Evolutionary conservation across 2,888 invertebrate species (phyloP).

Genomic region (Drosophila mayaguana): DNA sequence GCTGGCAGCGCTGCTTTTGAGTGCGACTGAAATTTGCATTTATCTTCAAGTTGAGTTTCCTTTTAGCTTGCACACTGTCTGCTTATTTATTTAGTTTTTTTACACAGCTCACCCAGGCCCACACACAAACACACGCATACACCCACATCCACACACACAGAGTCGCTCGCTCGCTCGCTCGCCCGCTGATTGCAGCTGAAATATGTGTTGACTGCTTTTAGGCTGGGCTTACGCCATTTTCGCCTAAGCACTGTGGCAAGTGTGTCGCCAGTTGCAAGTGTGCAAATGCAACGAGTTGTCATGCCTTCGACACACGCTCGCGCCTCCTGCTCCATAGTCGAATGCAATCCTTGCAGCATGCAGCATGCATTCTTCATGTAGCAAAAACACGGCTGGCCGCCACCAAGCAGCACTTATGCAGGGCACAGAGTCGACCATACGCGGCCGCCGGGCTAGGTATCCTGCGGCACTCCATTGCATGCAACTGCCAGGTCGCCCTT

Average conservation of each 20-base stretch:
- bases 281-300: constrained; percentile 34
- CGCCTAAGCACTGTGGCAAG: constrained; percentile 46
- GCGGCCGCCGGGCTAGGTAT: neutral
- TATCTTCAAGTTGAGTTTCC: constrained; percentile 66
- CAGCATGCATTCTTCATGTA: constrained; percentile 52
- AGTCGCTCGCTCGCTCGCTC: too few relatives aligned
- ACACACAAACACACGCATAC: constrained; percentile 12
- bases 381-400: constrained; percentile 21
- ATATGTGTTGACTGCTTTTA: constrained; percentile 53
- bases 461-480: constrained; percentile 23
- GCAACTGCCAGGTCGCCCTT: constrained; percentile 42
- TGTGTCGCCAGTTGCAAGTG: constrained; percentile 51
- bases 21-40: constrained; percentile 67
- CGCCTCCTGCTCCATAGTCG: neutral
- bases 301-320: constrained; percentile 13
- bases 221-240: constrained; percentile 66
- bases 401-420: constrained; percentile 23
- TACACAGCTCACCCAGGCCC: constrained; percentile 9
- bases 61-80: constrained; percentile 30
- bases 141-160: constrained; percentile 15
- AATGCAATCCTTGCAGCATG: neutral
- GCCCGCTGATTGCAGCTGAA: constrained; percentile 21
- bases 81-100: constrained; percentile 58
- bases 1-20: constrained; percentile 20
- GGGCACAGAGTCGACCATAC: neutral